Evolutionary conservation across 1,140 invertebrate genomes (phyloP), one percentile per base, ranked within the genome.

Genomic region (Drosophila kepulauana): DNA sequence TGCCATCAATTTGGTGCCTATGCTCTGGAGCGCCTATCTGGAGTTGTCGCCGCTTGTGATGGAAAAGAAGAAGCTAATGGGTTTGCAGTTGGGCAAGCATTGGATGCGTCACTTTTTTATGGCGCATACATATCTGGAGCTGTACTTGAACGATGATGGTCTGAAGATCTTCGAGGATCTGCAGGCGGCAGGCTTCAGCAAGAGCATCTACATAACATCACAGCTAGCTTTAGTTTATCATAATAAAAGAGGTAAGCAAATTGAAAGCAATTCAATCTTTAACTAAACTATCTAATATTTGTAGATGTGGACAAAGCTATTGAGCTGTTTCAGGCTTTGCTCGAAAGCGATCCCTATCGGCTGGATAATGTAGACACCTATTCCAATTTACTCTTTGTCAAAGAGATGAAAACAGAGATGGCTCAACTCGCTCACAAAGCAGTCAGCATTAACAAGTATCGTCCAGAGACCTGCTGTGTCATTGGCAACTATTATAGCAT

Each of bases 401-500:
- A 98, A 93, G 98, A 99, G 92, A 95, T 98, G 93, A 95, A 97
- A 86, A 97, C 97, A 64, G 98, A 99, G 93, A 93, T 99, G 70
- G 97, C 98, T 5, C 95, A 97, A 93, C 94, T 99, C 67, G 99
- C 99, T 5, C 98, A 99, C 91, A 96, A 96, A 82, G 97, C 97
- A 38, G 97, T 97, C 35, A 96, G 97, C 91, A 98, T 99, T 75
- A 98, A 99, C 93, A 99, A 99, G 93, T 99, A 99, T 92, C 94
- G 97, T 89, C 96, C 98, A 10, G 98, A 99, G 94, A 99, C 99
- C 1, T 99, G 99, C 93, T 99, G 98, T 94, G 97, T 99, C 85
- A 97, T 99, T 92, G 99, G 97, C 56, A 99, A 99, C 94, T 99
- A 99, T 93, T 99, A 99, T 92, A 99, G 98, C 94, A 95, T 99